Conservation (phyloP, 2,888 invertebrate genomes). For the Cheilosia grossa region DNA sequence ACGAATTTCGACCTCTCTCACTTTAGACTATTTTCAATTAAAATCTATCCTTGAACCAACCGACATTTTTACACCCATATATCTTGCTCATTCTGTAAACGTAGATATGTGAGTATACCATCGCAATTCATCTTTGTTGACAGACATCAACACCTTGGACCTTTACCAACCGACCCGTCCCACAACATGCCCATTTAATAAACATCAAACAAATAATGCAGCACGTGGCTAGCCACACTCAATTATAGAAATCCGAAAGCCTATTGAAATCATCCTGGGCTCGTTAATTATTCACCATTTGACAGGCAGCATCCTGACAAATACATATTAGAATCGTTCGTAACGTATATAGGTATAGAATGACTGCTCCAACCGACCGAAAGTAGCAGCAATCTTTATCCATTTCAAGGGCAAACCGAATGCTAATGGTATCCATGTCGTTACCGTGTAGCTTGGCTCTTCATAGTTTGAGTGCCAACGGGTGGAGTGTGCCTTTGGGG, state of each 20-base stretch:
- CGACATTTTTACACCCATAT: slow-evolving; percentile 26
- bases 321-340: slow-evolving; percentile 28
- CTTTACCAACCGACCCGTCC: neutral
- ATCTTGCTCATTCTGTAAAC: slow-evolving; percentile 10
- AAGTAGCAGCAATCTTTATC: slow-evolving; percentile 11
- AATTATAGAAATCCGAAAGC: slow-evolving; percentile 62
- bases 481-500: slow-evolving; percentile 8
- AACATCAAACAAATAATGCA: slow-evolving; percentile 47
- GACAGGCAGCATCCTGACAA: slow-evolving; percentile 51
- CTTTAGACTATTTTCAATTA: neutral
- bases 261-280: slow-evolving; percentile 50
- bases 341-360: slow-evolving; percentile 3
- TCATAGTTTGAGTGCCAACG: neutral
- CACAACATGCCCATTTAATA: slow-evolving; percentile 35
- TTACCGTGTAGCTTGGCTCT: neutral
- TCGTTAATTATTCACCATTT: slow-evolving; percentile 56
- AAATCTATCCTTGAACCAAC: slow-evolving; percentile 7
- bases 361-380: neutral
- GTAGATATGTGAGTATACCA: too few relatives aligned
- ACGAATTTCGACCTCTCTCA: neutral
- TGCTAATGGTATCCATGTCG: slow-evolving; percentile 31
- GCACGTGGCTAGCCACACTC: slow-evolving; percentile 57
- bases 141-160: slow-evolving; percentile 21
- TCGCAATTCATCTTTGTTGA: slow-evolving; percentile 28
- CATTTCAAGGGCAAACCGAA: slow-evolving; percentile 25